Evolutionary conservation across 1,140 invertebrate species (phyloP), one percentile per base, ranked within the genome.

Genomic region (Aradophagus sp.): DNA sequence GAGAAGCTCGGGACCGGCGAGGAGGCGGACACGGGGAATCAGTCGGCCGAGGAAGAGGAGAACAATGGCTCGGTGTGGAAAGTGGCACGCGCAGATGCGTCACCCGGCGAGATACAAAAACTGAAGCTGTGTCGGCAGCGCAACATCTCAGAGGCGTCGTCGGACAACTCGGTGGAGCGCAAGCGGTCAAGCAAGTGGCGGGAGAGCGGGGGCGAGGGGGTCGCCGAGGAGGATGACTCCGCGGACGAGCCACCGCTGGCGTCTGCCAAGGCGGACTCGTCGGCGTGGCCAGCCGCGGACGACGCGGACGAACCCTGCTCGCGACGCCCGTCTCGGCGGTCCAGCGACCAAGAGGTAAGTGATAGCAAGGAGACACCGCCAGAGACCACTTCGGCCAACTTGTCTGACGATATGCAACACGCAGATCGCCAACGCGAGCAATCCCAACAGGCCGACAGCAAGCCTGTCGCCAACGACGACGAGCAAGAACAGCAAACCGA

Each of bases 61-160:
- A 70, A 74, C 27, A 74, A 78, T 19, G 80, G 79, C 6, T 84
- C 81, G 2, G 81, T 87, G 7, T 88, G 87, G 87, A 87, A 88
- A 77, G 86, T 87, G n/a, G 84, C 87, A 35, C 81, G 85, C 72
- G 82, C 86, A 0, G 86, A 87, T 68, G 86, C 85, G 6, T 86
- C 85, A 0, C 85, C 85, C 8, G 87, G 87, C 4, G 86, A 87
- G 74, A 87, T 87, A 71, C 85, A 87, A 38, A 88, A 87, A 66
- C 63, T 88, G 4, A 87, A 87, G 65, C 74, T 88, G 19, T 87
- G 85, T 55, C 78, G 86, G 53, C 85, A 86, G 39, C 80, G 84
- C 31, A 86, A 83, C 66, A 78, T 77, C 19, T 83, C 84, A 55
- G 82, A 84, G 67, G 76, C 79, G 27, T 82, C 77, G 36, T 83